Evolutionary conservation across 53 echinoderm and acorn worm genomes (phyloP).

Genomic region (Paracentrotus lividus): DNA sequence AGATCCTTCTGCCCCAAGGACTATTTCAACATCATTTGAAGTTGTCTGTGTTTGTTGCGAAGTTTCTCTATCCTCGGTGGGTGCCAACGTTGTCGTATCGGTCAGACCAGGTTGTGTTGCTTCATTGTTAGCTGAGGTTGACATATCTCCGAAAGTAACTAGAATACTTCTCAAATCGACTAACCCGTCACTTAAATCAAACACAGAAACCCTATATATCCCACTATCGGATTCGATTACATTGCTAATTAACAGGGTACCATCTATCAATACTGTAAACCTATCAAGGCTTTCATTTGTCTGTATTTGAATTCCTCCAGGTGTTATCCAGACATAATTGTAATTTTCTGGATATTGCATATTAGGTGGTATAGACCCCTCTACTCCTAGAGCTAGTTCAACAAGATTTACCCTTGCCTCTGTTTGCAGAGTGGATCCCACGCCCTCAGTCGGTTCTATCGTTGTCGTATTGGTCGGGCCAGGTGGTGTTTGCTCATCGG

Average conservation of each 20-base stretch:
- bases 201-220: slow-evolving; percentile 11
- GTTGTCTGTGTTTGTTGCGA: not conserved
- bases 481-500: not conserved
- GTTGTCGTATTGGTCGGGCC: not conserved
- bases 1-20: not conserved
- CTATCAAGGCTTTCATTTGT: slow-evolving; percentile 16
- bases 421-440: not conserved
- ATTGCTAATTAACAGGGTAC: not conserved
- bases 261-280: slow-evolving; percentile 16
- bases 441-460: not conserved
- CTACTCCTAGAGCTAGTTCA: not conserved
- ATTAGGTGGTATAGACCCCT: not conserved
- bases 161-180: not conserved
- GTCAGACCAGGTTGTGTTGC: too few relatives aligned
- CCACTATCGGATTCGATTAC: not conserved
- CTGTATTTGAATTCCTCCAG: not conserved
- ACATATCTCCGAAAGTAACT: not conserved
- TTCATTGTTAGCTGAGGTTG: not conserved
- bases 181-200: not conserved
- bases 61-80: not conserved
- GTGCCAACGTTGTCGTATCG: not conserved
- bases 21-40: slow-evolving; percentile 24
- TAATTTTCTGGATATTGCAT: not conserved
- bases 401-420: not conserved
- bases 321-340: slow-evolving; percentile 11